phyloP scores from a whole-genome alignment of 2,888 invertebrate genomes.

The Drosophila meridiana region DNA sequence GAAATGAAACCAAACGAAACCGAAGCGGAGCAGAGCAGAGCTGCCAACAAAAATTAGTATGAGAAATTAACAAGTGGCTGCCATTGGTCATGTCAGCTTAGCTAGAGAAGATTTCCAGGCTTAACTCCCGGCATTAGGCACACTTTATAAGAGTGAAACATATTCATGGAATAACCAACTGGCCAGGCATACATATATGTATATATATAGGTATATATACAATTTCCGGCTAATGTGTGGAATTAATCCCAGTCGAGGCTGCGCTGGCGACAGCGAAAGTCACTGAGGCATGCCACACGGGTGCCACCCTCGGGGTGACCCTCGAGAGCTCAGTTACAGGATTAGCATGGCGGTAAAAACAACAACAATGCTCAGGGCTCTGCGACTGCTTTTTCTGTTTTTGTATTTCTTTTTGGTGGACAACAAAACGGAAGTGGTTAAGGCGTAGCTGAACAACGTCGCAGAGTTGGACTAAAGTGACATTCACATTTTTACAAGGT shows the following conservation, averaged over 20 bases:
- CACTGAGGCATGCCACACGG: constrained; percentile 48
- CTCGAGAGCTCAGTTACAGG: constrained; percentile 66
- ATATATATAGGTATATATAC: constrained; percentile 26
- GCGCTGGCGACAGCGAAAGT: constrained; percentile 46
- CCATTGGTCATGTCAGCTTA: constrained; percentile 80
- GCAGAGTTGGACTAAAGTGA: constrained; percentile 42
- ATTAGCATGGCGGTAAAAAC: constrained; percentile 60
- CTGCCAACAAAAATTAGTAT: constrained; percentile 65
- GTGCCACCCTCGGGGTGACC: constrained; percentile 35
- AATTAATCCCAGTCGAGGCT: constrained; percentile 62
- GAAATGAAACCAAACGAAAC: constrained; percentile 30
- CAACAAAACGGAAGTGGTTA: constrained; percentile 47
- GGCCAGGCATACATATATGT: not conserved
- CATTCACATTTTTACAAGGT: constrained; percentile 55
- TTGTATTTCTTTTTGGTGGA: not conserved
- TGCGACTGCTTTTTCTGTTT: not conserved
- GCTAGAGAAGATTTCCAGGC: constrained; percentile 48
- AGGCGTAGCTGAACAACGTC: constrained; percentile 16
- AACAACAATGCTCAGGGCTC: constrained; percentile 40
- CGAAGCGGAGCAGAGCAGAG: constrained; percentile 16
- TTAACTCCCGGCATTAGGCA: constrained; percentile 36
- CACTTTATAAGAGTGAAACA: constrained; percentile 39
- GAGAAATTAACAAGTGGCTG: constrained; percentile 77
- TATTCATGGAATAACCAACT: constrained; percentile 40
- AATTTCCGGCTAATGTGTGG: constrained; percentile 69